Base-by-base conservation (phyloP, 1,140 invertebrate genomes). In the Sinonovacula constricta region DNA sequence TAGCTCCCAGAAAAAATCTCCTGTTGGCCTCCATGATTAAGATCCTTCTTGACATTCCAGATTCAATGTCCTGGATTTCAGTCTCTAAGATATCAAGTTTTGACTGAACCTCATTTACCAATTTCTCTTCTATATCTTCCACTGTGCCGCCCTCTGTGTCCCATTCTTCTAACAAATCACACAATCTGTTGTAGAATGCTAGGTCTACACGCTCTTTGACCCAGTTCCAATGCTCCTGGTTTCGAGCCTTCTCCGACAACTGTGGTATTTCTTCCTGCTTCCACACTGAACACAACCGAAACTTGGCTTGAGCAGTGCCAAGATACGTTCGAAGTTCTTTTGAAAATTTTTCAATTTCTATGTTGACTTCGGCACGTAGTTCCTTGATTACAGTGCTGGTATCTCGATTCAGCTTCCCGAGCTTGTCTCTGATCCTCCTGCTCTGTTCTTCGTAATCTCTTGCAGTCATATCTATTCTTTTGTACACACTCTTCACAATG, bases 371-470 rank as follows among this genome's bases (percentile, higher is more conserved):
- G 24, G 34, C 62, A 1, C 45, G 36, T n/a, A 84, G 49, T 12
- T 60, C 56, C 4, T 39, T 26, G 2, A 85, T 71, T 10, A 82
- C 83, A 3, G 62, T 51, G 28, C 63, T 28, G 3, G 86, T 56
- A n/a, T 75, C 57, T 22, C 39, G 18, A 56, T 81, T 54, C 3
- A 87, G 69, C 0, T 62, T 80, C n/a, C 71, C 36, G n/a, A 86
- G 71, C 54, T 82, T 83, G 1, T 31, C 15, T 12, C 56, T 26
- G 28, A 81, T 65, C 18, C 12, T 53, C 0, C n/a, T 14, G 51
- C 83, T 82, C 4, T 62, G 54, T 14, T 67, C 53, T n/a, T 72
- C 51, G n/a, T 79, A 77, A 26, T 84, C 81, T 15, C 80, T 70
- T n/a, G n/a, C n/a, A n/a, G n/a, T n/a, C n/a, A n/a, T n/a, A n/a